Conservation (phyloP, 1,140 invertebrate species). For the Carposina sasakii region DNA sequence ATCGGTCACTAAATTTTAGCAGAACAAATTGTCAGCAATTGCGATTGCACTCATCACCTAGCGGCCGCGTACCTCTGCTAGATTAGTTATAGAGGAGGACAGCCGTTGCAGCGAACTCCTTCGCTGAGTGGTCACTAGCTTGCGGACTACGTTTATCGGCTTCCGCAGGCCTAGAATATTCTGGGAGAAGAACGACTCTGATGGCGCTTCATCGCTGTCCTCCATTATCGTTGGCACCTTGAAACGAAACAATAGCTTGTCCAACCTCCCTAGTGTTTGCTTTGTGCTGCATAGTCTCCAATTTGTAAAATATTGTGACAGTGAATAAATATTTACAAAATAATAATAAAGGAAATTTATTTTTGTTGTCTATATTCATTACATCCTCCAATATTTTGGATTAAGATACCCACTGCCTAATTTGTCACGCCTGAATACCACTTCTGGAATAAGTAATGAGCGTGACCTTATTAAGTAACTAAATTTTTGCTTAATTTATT, state of each 20-base stretch:
- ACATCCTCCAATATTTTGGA: no score
- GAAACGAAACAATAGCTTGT: conserved; percentile 34
- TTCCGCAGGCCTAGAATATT: conserved; percentile 50
- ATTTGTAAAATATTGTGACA: background rate
- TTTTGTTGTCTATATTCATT: no score
- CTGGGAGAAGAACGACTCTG: conserved; percentile 48
- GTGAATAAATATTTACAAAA: no score
- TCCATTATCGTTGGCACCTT: conserved; percentile 60
- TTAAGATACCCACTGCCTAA: no score
- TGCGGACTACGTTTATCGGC: conserved; percentile 63
- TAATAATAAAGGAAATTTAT: no score
- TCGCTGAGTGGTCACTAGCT: conserved; percentile 62
- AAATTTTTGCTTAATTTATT: no score
- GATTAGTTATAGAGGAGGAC: conserved; percentile 64
- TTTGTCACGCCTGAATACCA: no score
- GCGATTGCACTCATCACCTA: conserved; percentile 51
- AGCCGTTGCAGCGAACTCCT: conserved; percentile 61
- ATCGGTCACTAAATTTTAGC: no score
- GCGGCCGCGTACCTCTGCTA: conserved; percentile 58
- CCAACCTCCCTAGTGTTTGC: background rate
- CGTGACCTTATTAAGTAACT: no score
- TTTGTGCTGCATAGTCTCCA: background rate
- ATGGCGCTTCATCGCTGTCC: conserved; percentile 44
- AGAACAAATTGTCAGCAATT: no score
- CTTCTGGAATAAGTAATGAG: no score